Percentiles rank a stretch among this genome's conserved stretches.
Evolutionary conservation across 2,113 vertebrate species (phyloP).

Genomic region (Solea senegalensis): DNA sequence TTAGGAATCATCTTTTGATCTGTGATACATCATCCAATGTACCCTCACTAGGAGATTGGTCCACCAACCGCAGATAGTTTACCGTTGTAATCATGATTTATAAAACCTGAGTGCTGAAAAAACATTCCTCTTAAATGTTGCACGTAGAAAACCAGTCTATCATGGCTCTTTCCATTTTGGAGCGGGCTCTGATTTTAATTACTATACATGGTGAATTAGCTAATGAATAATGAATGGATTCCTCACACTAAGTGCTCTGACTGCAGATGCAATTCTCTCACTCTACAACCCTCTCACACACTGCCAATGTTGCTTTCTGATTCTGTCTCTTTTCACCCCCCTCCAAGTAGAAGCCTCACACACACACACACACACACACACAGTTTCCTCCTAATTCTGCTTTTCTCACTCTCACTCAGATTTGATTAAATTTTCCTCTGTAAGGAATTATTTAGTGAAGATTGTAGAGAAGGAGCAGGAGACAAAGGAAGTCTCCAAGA

Average conservation of each 20-base stretch:
- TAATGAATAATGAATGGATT: conserved; percentile 86
- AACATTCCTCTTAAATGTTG: conserved; percentile 57
- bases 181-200: conserved; percentile 81
- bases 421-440: conserved; percentile 74
- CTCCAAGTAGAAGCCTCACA: neutral
- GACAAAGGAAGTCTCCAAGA: conserved; percentile 59
- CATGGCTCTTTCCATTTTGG: conserved; percentile 75
- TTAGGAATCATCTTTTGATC: conserved; percentile 35
- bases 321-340: conserved; percentile 49
- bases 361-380: conserved; percentile 27
- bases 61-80: conserved; percentile 27
- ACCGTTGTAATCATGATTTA: conserved; percentile 43
- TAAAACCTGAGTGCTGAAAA: conserved; percentile 37
- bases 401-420: conserved; percentile 60
- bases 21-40: conserved; percentile 19
- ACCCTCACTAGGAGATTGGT: neutral
- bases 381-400: conserved; percentile 53
- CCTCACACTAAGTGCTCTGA: conserved; percentile 81
- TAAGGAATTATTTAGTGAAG: conserved; percentile 75
- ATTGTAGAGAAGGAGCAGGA: conserved; percentile 53
- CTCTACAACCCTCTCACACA: conserved; percentile 61
- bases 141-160: conserved; percentile 65
- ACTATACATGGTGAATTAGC: conserved; percentile 83
- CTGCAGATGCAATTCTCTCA: conserved; percentile 70
- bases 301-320: conserved; percentile 63